Evolutionary conservation across 2,888 invertebrate species (phyloP).

Genomic region (Apeira syringaria): DNA sequence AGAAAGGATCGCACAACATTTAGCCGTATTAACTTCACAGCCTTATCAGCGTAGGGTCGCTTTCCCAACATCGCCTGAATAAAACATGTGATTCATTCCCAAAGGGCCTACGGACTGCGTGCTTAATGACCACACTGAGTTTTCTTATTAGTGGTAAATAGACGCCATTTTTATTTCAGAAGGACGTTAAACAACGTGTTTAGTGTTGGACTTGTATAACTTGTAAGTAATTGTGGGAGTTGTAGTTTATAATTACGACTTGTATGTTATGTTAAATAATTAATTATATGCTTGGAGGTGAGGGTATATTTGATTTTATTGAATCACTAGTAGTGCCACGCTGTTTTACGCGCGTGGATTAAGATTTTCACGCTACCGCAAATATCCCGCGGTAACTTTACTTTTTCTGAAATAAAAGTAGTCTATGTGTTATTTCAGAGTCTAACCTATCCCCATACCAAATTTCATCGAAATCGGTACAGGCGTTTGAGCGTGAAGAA

Average conservation of each 20-base stretch:
- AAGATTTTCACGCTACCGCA: no score
- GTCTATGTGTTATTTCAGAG: no score
- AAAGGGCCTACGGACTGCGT: slow-evolving; percentile 32
- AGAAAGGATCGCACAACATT: slow-evolving; percentile 7
- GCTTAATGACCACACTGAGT: slow-evolving; percentile 50
- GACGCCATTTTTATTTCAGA: slow-evolving; percentile 39
- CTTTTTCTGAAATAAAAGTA: no score
- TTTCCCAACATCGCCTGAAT: slow-evolving; percentile 41
- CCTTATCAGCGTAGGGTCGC: slow-evolving; percentile 19
- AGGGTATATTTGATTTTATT: no score
- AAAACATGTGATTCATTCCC: slow-evolving; percentile 60
- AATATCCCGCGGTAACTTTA: no score
- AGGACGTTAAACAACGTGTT: slow-evolving; percentile 26
- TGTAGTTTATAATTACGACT: not conserved
- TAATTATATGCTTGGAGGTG: no score
- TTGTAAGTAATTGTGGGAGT: not conserved
- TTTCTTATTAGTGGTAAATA: slow-evolving; percentile 61
- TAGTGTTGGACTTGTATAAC: slow-evolving; percentile 17
- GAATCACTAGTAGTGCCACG: no score
- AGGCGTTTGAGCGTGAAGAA: no score
- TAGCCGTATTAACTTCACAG: not conserved
- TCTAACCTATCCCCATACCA: no score
- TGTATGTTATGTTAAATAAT: no score
- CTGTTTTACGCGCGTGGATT: no score
- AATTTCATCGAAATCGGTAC: no score